Percentiles rank a stretch among this genome's conserved stretches.
phyloP scores from a whole-genome alignment of 2,888 invertebrate genomes.

The Bedellia somnulentella region DNA sequence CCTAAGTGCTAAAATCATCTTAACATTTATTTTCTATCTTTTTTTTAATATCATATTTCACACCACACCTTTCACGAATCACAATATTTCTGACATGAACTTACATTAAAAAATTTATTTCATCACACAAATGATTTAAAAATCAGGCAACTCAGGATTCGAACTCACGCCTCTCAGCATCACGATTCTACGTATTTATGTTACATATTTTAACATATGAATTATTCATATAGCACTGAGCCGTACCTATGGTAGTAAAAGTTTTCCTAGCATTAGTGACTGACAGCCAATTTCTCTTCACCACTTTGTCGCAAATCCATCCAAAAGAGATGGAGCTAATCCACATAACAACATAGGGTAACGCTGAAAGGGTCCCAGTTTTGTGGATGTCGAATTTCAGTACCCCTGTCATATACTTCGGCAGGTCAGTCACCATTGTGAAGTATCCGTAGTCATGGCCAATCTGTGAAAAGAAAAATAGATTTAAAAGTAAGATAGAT shows the following conservation, averaged over 20 bases:
- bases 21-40: too few species aligned
- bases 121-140: too few species aligned
- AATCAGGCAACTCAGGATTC: too few species aligned
- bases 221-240: too few species aligned
- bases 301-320: slow-evolving; percentile 70
- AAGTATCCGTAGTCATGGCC: slow-evolving; percentile 75
- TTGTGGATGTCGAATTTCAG: slow-evolving; percentile 66
- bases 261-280: slow-evolving; percentile 64
- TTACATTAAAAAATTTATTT: too few species aligned
- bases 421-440: slow-evolving; percentile 71
- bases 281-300: slow-evolving; percentile 59
- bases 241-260: slow-evolving; percentile 70
- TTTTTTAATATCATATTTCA: too few species aligned
- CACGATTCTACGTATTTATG: too few species aligned
- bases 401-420: slow-evolving; percentile 70
- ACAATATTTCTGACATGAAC: too few species aligned
- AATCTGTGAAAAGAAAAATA: slow-evolving; percentile 24
- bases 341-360: slow-evolving; percentile 72
- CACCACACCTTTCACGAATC: too few species aligned
- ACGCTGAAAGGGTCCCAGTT: slow-evolving; percentile 65
- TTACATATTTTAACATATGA: too few species aligned
- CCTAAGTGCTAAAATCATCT: too few species aligned
- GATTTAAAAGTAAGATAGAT: not conserved
- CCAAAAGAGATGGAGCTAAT: slow-evolving; percentile 66
- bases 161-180: too few species aligned